Percentiles rank a stretch among this genome's conserved stretches.
These are phyloP conservation scores for Diplazon laetatorius DNA, from an alignment of 2,888 invertebrate genomes.

Conservation along the genomic window DNA sequence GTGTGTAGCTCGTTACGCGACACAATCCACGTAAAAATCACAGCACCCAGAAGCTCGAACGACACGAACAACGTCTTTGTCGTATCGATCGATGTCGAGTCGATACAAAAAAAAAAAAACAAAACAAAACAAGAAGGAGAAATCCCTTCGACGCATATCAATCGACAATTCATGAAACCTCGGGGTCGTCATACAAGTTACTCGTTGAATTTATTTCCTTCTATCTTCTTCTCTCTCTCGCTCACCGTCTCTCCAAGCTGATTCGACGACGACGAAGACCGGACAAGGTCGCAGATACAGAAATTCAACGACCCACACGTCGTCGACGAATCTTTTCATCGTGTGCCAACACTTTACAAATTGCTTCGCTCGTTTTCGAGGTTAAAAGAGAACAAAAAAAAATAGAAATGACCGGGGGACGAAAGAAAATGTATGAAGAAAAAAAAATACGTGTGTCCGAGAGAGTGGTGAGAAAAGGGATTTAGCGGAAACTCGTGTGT, in stretches of 20 bases:
- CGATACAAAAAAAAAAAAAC: background rate
- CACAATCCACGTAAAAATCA: slow-evolving; percentile 38
- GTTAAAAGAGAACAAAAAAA: background rate
- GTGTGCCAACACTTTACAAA: background rate
- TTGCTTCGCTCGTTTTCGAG: background rate
- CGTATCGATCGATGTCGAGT: background rate
- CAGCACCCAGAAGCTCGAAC: background rate
- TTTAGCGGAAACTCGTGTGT: background rate
- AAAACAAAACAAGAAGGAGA: too few species aligned
- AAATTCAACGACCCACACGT: background rate
- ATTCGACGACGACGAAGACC: too few species aligned
- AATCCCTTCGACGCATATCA: slow-evolving; percentile 21
- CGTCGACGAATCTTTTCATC: slow-evolving; percentile 16
- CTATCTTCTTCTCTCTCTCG: background rate
- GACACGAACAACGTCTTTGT: background rate
- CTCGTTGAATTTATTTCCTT: background rate
- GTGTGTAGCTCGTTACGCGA: slow-evolving; percentile 47
- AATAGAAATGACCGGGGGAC: slow-evolving; percentile 2
- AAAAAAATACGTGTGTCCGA: slow-evolving; percentile 16
- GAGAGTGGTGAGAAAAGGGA: slow-evolving; percentile 18
- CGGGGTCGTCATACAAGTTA: slow-evolving; percentile 22
- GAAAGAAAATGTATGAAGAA: background rate
- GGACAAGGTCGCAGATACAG: too few species aligned
- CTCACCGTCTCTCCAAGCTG: too few species aligned
- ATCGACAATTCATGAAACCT: background rate